Evolutionary conservation across 2,113 vertebrate genomes (phyloP), one percentile per base, ranked within the genome.

Genomic region (Mixornis gularis): DNA sequence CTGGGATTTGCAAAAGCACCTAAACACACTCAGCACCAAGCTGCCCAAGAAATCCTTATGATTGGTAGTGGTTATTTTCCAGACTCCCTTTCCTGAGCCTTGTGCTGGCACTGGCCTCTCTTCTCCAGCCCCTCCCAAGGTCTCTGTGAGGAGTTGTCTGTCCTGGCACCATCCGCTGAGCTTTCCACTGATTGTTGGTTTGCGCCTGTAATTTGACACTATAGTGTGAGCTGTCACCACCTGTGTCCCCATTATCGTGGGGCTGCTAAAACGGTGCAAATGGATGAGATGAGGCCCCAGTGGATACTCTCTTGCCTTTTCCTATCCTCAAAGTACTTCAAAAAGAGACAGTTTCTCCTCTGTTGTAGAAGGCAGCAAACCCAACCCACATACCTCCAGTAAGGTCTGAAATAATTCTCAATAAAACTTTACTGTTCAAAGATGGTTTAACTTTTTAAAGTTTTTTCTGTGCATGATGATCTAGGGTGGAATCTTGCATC

Each of bases 171-270:
- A 2, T 60, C 32, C 36, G 16, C 14, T 16, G 44, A 58, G 26
- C 52, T 86, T 88, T 71, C 18, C 29, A 5, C 15, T 0, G 1
- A 3, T 21, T 66, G 8, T 36, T 58, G 59, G 16, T 64, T 81
- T 84, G 29, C 80, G 53, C 36, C 44, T 17, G 1, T 24, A 25
- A 49, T 84, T 78, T 86, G 64, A 59, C 30, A 36, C 26, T 1
- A 0, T 7, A 17, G 49, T 2, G 2, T 71, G 52, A 32, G 21
- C 27, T 88, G 13, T n/a, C 20, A 25, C 44, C 25, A 4, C n/a
- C 48, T 12, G 5, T 2, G 1, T 79, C 36, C 52, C 20, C 0
- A 0, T 36, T 86, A 30, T 24, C 4, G 0, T 29, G 60, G n/a
- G 48, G 17, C 62, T 77, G 55, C 72, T 64, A 55, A 73, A 55